These are phyloP conservation scores for Melanotus villosus DNA, from an alignment of 2,888 invertebrate species.

Conservation along the genomic window DNA sequence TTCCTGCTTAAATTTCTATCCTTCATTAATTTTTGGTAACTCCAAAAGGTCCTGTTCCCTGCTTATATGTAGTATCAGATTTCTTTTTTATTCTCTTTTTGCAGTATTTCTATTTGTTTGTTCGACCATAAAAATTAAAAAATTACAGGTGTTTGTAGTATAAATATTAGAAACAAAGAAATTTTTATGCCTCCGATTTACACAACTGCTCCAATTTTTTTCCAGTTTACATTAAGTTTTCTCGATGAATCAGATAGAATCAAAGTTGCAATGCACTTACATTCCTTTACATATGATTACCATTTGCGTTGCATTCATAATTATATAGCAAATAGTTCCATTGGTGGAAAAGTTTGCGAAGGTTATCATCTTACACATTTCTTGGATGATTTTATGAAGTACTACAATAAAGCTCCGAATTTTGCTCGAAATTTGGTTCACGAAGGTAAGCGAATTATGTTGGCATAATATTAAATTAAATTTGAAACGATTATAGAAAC, in stretches of 20 bases:
- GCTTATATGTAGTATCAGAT: no score
- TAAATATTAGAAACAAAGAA: no score
- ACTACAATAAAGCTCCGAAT: constrained; percentile 83
- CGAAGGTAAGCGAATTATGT: constrained; percentile 74
- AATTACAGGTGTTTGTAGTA: no score
- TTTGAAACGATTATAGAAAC: constrained; percentile 68
- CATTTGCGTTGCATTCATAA: constrained; percentile 79
- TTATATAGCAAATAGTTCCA: constrained; percentile 73
- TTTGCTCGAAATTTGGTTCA: constrained; percentile 81
- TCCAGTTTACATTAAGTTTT: constrained; percentile 75
- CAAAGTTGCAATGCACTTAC: constrained; percentile 80
- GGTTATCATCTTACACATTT: constrained; percentile 82
- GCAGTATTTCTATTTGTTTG: no score
- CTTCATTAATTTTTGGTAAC: no score
- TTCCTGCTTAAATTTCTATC: no score
- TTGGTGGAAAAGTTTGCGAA: constrained; percentile 67
- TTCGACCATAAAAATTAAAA: no score
- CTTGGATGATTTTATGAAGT: constrained; percentile 82
- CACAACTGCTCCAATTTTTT: no score
- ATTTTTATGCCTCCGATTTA: no score
- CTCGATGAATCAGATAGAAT: constrained; percentile 79
- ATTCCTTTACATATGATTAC: constrained; percentile 85
- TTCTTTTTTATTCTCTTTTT: no score
- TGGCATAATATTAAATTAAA: constrained; percentile 57
- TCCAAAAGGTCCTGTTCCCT: no score